Evolutionary conservation across 2,113 vertebrate genomes (phyloP), one percentile per base, ranked within the genome.

Genomic region (Megaleporinus macrocephalus): DNA sequence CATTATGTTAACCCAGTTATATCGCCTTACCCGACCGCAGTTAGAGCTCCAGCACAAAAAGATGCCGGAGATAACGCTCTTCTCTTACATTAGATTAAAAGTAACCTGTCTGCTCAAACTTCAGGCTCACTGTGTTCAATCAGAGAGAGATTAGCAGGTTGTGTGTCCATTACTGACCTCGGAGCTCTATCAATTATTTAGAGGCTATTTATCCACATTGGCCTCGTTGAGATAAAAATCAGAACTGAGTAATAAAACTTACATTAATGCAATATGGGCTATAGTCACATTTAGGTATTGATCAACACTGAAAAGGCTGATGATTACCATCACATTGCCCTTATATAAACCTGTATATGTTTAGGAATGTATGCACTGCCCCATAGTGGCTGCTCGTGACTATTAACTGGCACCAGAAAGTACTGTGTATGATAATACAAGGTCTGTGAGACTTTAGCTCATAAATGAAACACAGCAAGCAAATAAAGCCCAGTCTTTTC

Each of bases 1-100:
- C 84, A 91, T 91, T 84, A 88, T 83, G 74, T 85, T 76, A 89
- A 86, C 65, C 78, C 83, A 79, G 0, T 74, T 73, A 83, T 85
- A 80, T 89, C 29, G 22, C 36, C 26, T 89, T 89, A 83, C 83
- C 47, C 75, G 44, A 49, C 51, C 26, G 55, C n/a, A 62, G 81
- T 79, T 59, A 76, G 73, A 83, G 63, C 75, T 24, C 65, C 49
- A 78, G 55, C 62, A 44, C 12, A n/a, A 41, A 24, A 76, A 68
- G 73, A 75, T 30, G 72, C n/a, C 76, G 59, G n/a, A 10, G 33
- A 69, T 81, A 79, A 80, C 76, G 29, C 51, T 12, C 15, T 72
- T 81, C 47, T 81, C n/a, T 24, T 30, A 59, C 78, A 66, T 51
- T 9, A 68, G 73, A 59, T 65, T 70, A 20, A 33, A 73, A 63